phyloP scores from a whole-genome alignment of 2,888 invertebrate species.

The Macrophya alboannulata region DNA sequence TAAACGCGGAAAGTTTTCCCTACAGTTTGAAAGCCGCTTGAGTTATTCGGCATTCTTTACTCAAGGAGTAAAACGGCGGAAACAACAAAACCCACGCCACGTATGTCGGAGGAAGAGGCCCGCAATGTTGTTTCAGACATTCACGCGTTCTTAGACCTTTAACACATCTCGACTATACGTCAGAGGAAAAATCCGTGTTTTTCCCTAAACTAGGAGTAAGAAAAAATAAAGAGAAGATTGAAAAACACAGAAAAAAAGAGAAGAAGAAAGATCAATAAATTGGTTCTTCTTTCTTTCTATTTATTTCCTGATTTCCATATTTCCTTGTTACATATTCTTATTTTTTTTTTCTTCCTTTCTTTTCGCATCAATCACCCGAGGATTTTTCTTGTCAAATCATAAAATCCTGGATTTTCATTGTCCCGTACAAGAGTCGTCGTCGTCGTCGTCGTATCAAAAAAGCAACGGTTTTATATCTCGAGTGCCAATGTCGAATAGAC shows the following conservation, averaged over 20 bases:
- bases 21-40: conserved; percentile 27
- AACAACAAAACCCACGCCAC: conserved; percentile 4
- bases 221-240: background rate
- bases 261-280: background rate
- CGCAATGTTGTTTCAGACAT: conserved; percentile 7
- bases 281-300: background rate
- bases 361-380: background rate
- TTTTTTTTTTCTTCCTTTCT: background rate
- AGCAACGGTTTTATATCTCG: conserved; percentile 13
- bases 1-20: background rate
- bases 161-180: background rate
- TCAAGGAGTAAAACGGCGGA: conserved; percentile 21
- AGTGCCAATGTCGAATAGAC: background rate
- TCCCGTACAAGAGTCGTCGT: background rate
- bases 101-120: background rate
- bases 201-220: background rate
- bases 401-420: background rate
- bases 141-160: background rate
- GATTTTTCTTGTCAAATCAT: background rate
- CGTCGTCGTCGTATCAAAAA: conserved; percentile 25
- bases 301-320: background rate
- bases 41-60: conserved; percentile 35
- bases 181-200: background rate
- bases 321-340: background rate
- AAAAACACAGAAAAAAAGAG: background rate